Evolutionary conservation across 2,888 invertebrate species (phyloP), one percentile per base, ranked within the genome.

Genomic region (Ferrisia virgata): DNA sequence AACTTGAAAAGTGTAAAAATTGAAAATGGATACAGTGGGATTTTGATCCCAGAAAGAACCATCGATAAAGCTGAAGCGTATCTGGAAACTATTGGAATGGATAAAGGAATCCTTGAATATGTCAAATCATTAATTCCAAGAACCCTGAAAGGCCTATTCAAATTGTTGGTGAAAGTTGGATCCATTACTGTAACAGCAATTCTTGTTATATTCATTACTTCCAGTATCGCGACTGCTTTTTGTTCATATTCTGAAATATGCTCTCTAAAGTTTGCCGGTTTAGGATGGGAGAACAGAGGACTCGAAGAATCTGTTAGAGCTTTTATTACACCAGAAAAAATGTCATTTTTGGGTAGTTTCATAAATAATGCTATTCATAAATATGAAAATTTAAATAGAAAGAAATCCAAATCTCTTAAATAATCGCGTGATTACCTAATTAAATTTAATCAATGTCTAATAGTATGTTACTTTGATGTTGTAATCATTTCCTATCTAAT

Each of bases 31-130:
- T 76, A 76, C 72, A 76, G 36, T 18, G 36, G 36, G n/a, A 8
- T 76, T 76, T 36, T 76, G 36, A 36, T 76, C 36, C 72, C 72
- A 0, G 33, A 76, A 36, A 76, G 22, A 76, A 76, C 72, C 72
- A 36, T 76, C n/a, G 72, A 76, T 18, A 76, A 76, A 76, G 72
- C 72, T 36, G 72, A 76, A 76, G 2, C 72, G 18, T 76, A 36
- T 18, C 18, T 76, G 36, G 33, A 76, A 76, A 15, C 28, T 36
- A 13, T 76, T 18, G 72, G 72, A 18, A 36, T 76, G 6, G 72
- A 76, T 76, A 76, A 76, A 76, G 72, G 72, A 76, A 36, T 76
- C 18, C 8, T 76, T 6, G 72, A 36, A 36, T 36, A 76, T 1
- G 9, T 76, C 36, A 76, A 76, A 76, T 5, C 36, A 11, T 18